A percentile compares a stretch with the other conserved stretches of the same genome.
Evolutionary conservation across 1,140 invertebrate species (phyloP).

Genomic region (Diploscapter pachys): DNA sequence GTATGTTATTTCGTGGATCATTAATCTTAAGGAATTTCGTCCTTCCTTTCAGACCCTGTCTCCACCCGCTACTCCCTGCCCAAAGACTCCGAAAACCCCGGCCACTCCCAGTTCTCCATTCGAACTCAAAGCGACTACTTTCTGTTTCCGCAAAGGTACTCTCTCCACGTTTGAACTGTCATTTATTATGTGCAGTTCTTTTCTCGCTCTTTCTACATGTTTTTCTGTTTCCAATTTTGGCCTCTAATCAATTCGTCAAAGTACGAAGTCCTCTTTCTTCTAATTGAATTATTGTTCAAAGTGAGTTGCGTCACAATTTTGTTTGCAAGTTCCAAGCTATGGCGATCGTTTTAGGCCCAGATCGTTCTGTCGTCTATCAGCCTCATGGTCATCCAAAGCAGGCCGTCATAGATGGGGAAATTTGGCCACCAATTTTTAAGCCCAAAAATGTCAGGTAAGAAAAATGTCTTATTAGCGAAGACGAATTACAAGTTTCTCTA

Average conservation of each 20-base stretch:
- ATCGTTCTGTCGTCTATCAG: slow-evolving; percentile 42
- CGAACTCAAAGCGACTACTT: slow-evolving; percentile 29
- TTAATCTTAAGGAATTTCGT: not conserved
- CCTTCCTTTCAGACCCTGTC: not conserved
- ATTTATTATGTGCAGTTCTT: not conserved
- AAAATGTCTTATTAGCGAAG: slow-evolving; percentile 2
- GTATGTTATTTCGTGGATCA: no score
- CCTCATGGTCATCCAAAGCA: slow-evolving; percentile 51
- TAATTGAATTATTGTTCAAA: not conserved
- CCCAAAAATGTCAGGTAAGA: slow-evolving; percentile 42
- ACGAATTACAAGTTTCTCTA: not conserved
- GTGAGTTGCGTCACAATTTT: slow-evolving; percentile 1
- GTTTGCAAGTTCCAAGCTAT: not conserved
- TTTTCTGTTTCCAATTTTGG: not conserved
- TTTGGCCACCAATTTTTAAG: slow-evolving; percentile 57
- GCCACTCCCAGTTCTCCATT: slow-evolving; percentile 27
- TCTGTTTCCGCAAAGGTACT: slow-evolving; percentile 30
- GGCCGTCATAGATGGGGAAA: slow-evolving; percentile 52
- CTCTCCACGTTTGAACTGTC: not conserved
- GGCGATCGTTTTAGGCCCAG: slow-evolving; percentile 15
- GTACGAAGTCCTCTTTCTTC: not conserved
- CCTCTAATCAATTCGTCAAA: not conserved
- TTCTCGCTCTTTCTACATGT: not conserved
- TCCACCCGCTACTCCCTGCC: slow-evolving; percentile 9
- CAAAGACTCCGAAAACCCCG: slow-evolving; percentile 21